Conservation (phyloP, 2,113 vertebrate species). For the Saguinus midas region DNA sequence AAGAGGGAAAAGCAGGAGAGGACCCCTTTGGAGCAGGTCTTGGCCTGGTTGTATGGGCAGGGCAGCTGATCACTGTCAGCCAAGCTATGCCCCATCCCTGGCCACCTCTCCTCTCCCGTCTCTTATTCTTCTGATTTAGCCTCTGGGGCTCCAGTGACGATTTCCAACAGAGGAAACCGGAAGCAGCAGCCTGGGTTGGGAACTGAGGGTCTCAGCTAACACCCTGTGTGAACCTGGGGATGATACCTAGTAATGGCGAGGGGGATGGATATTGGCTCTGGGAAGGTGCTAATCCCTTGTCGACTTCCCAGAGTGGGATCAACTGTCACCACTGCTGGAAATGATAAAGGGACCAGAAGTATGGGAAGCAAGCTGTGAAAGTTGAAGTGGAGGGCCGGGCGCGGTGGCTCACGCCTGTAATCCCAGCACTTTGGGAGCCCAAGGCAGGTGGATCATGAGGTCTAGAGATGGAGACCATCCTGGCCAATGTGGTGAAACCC, state of each 20-base stretch:
- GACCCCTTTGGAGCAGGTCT: neutral
- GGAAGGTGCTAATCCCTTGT: neutral
- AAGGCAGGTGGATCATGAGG: too few relatives aligned
- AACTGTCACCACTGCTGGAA: neutral
- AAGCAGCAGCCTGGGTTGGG: neutral
- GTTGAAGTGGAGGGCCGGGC: neutral
- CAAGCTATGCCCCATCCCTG: neutral
- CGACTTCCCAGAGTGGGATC: neutral
- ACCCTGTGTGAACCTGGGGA: neutral
- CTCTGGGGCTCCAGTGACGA: neutral
- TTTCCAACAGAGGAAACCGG: neutral
- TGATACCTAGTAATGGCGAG: neutral
- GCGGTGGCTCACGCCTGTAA: too few relatives aligned
- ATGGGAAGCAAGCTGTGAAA: neutral
- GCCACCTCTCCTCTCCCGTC: neutral
- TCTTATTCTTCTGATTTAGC: neutral
- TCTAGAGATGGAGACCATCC: too few relatives aligned
- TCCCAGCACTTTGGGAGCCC: too few relatives aligned
- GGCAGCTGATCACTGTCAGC: neutral
- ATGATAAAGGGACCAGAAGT: neutral
- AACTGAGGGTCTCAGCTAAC: neutral
- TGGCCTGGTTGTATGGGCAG: neutral
- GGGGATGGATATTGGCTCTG: neutral
- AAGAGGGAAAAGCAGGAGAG: neutral
- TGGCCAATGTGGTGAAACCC: too few relatives aligned